Evolutionary conservation across 2,113 vertebrate genomes (phyloP).

Genomic region (Tapirus terrestris): DNA sequence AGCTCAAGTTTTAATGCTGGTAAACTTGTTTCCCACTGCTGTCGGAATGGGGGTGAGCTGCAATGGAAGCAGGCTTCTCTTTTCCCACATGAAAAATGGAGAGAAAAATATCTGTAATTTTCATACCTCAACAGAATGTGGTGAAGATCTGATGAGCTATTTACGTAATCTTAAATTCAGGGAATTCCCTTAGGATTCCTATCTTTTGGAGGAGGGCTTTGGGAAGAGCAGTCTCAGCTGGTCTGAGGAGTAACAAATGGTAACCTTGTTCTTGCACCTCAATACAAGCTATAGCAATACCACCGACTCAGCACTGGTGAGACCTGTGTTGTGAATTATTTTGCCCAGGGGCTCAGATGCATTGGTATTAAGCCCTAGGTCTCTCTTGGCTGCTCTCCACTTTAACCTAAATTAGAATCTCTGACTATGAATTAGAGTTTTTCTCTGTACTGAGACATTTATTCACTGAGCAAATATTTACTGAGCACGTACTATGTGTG

Average conservation of each 20-base stretch:
- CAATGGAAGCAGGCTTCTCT: background rate
- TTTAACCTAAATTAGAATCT: conserved; percentile 54
- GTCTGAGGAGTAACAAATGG: background rate
- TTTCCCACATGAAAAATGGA: conserved; percentile 4
- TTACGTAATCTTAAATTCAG: background rate
- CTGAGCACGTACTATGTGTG: conserved; percentile 29
- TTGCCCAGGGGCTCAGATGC: background rate
- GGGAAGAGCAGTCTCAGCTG: background rate
- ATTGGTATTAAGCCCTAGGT: background rate
- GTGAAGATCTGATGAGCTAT: background rate
- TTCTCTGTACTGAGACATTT: conserved; percentile 51
- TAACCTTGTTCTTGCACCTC: background rate
- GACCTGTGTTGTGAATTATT: background rate
- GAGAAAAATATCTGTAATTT: conserved; percentile 16
- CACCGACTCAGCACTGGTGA: background rate
- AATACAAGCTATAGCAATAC: background rate
- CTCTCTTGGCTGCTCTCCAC: background rate
- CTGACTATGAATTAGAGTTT: conserved; percentile 50
- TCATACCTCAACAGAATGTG: background rate
- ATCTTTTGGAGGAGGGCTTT: background rate
- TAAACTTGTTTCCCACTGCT: background rate
- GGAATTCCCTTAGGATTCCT: conserved; percentile 17
- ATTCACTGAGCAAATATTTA: conserved; percentile 59
- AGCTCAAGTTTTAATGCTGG: background rate
- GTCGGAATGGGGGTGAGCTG: background rate